phyloP scores from a whole-genome alignment of 2,888 invertebrate genomes.

The Folsomia candida region DNA sequence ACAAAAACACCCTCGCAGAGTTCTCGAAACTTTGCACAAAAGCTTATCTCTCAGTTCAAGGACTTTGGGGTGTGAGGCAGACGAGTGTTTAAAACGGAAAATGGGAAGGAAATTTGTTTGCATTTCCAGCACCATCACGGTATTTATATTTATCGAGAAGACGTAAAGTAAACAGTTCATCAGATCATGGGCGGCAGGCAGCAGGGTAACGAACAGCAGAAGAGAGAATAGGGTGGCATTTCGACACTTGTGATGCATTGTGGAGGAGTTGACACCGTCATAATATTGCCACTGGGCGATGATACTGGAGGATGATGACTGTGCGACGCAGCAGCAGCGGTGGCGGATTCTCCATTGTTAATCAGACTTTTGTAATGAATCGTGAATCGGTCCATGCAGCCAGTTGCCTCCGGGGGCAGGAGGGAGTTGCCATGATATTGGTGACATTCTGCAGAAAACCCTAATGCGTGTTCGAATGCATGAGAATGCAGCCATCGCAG shows the following conservation, averaged over 20 bases:
- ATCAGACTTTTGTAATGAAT: neutral
- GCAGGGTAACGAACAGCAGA: too few species aligned
- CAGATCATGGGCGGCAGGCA: neutral
- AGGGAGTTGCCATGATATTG: neutral
- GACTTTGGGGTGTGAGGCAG: neutral
- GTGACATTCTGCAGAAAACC: too few species aligned
- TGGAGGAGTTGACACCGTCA: neutral
- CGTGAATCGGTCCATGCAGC: neutral
- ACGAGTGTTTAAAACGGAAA: neutral
- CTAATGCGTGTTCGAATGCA: too few species aligned
- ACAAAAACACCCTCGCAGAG: too few species aligned
- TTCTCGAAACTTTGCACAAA: neutral
- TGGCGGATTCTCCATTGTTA: neutral
- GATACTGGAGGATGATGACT: neutral
- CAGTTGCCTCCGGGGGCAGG: neutral
- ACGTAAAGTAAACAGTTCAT: neutral
- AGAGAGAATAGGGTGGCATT: too few species aligned
- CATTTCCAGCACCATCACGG: neutral
- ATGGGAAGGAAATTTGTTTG: neutral
- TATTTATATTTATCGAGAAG: neutral
- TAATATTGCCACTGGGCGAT: neutral
- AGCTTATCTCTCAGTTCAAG: neutral
- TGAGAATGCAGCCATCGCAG: too few species aligned
- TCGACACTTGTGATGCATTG: neutral
- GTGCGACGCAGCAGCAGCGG: too few species aligned